Conservation (phyloP, 2,797 vertebrate species). For the Potorous gilbertii region DNA sequence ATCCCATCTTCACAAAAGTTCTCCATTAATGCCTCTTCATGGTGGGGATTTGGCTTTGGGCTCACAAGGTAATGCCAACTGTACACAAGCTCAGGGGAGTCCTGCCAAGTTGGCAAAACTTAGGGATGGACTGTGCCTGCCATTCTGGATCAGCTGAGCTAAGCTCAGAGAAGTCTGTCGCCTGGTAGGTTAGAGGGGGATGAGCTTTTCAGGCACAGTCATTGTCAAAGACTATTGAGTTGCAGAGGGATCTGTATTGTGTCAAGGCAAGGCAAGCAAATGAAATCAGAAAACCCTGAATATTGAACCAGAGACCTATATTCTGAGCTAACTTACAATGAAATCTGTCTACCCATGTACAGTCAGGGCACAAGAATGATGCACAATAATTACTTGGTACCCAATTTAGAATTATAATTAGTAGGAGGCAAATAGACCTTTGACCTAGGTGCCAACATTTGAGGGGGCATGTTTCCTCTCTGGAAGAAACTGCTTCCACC, state of each 20-base stretch:
- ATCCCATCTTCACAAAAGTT: background rate
- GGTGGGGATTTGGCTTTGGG: background rate
- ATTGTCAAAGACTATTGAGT: background rate
- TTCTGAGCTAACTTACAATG: background rate
- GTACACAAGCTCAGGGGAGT: background rate
- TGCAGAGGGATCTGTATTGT: background rate
- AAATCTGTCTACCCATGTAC: background rate
- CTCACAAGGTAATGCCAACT: background rate
- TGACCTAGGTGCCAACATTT: background rate
- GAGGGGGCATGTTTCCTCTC: background rate
- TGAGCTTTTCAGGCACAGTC: background rate
- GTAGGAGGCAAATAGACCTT: background rate
- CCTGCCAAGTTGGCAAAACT: background rate
- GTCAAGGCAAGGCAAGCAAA: background rate
- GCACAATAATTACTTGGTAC: slow-evolving; percentile 79
- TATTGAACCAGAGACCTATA: background rate
- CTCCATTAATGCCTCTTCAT: background rate
- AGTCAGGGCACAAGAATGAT: slow-evolving; percentile 64
- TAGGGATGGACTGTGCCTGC: background rate
- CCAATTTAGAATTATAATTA: slow-evolving; percentile 22
- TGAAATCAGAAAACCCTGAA: background rate
- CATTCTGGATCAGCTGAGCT: background rate
- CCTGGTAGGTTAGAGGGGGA: background rate
- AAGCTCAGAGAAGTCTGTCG: background rate
- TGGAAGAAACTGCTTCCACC: background rate